phyloP scores from a whole-genome alignment of 2,888 invertebrate genomes.

The Orgyia antiqua region DNA sequence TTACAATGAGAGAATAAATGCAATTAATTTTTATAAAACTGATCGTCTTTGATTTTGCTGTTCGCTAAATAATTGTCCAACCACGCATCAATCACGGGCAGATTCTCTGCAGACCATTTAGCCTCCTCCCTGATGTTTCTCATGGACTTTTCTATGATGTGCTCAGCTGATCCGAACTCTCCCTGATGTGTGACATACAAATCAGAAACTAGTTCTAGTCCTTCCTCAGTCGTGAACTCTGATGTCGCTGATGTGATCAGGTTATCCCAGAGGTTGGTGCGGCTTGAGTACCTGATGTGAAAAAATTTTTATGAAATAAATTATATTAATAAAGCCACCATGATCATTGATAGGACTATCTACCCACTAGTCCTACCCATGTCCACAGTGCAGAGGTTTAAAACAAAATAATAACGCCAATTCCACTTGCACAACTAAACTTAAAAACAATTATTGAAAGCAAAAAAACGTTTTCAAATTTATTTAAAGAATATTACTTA shows the following conservation, averaged over 20 bases:
- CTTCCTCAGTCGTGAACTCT: slow-evolving; percentile 85
- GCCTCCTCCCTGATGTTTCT: slow-evolving; percentile 86
- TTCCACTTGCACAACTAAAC: no score
- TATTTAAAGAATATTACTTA: no score
- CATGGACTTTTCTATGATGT: slow-evolving; percentile 84
- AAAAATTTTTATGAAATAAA: background rate
- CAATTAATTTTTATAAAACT: slow-evolving; percentile 27
- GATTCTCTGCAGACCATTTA: slow-evolving; percentile 86
- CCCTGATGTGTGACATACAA: slow-evolving; percentile 80
- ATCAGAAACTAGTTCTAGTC: slow-evolving; percentile 82
- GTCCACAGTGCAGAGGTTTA: no score
- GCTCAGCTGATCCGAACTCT: slow-evolving; percentile 85
- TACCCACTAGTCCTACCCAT: no score
- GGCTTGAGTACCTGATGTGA: slow-evolving; percentile 80
- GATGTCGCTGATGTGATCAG: slow-evolving; percentile 86
- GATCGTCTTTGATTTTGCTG: slow-evolving; percentile 36
- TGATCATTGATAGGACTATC: no score
- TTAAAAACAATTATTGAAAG: no score
- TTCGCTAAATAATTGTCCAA: slow-evolving; percentile 64
- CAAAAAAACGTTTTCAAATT: no score
- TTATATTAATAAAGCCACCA: background rate
- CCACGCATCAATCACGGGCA: slow-evolving; percentile 87
- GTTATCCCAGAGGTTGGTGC: slow-evolving; percentile 86
- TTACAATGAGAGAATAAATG: slow-evolving; percentile 6
- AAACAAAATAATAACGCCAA: no score